phyloP scores from a whole-genome alignment of 1,140 invertebrate species.

The Aculops lycopersici region DNA sequence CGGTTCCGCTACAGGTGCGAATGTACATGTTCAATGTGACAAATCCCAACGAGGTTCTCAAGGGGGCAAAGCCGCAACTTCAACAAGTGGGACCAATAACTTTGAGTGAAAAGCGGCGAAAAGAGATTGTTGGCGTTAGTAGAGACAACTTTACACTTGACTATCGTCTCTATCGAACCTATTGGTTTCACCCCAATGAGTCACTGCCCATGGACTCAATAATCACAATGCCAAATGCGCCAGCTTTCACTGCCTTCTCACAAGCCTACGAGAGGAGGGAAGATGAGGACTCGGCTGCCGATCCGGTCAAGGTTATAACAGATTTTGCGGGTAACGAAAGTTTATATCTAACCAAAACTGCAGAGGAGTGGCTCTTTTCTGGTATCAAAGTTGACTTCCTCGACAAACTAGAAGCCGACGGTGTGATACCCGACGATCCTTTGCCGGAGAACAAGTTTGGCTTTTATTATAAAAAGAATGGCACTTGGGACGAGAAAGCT shows the following conservation, averaged over 20 bases:
- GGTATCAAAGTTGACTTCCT: background rate
- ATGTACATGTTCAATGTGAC: background rate
- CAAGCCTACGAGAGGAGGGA: too few relatives aligned
- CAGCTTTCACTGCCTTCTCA: too few relatives aligned
- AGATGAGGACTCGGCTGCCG: too few relatives aligned
- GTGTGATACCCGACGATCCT: slow-evolving; percentile 2
- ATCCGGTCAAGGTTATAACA: background rate
- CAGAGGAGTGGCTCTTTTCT: background rate
- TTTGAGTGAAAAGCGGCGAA: background rate
- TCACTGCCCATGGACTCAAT: background rate
- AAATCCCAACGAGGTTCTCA: background rate
- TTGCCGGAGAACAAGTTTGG: slow-evolving; percentile 9
- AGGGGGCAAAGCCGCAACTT: background rate
- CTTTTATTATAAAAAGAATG: slow-evolving; percentile 7
- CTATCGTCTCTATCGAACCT: background rate
- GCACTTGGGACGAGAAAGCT: slow-evolving; percentile 3
- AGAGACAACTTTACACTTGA: background rate
- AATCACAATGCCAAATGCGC: background rate
- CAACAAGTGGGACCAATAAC: background rate
- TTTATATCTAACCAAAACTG: background rate
- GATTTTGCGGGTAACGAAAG: background rate
- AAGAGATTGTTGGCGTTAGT: background rate
- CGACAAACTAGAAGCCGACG: background rate
- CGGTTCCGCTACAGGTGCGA: background rate
- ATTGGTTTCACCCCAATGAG: background rate